Percentiles rank a stretch among this genome's conserved stretches.
Evolutionary conservation across 2,113 vertebrate species (phyloP).

Genomic region (Microcebus jonahi): DNA sequence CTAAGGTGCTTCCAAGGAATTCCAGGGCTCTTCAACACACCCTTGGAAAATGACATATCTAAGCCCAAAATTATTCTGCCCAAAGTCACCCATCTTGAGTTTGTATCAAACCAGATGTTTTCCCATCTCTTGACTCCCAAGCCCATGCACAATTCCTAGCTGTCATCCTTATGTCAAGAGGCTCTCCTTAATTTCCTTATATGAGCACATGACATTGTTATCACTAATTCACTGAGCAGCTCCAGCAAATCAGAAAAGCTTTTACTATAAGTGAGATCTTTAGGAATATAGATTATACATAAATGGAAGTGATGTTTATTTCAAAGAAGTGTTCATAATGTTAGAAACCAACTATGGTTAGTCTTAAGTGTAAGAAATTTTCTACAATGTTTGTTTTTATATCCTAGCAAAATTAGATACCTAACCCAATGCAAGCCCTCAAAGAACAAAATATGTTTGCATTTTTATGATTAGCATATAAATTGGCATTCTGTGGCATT

Average conservation of each 20-base stretch:
- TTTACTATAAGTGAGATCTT: constrained; percentile 6
- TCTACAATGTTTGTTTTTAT: constrained; percentile 16
- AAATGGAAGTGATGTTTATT: neutral
- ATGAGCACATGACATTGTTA: neutral
- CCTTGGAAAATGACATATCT: neutral
- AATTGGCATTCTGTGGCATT: neutral
- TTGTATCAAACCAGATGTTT: neutral
- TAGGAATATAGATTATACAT: constrained; percentile 3
- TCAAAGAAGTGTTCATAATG: neutral
- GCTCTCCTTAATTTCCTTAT: neutral
- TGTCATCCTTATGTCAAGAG: neutral
- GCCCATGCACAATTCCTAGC: neutral
- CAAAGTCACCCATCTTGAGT: neutral
- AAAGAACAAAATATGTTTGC: neutral
- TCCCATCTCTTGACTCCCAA: neutral
- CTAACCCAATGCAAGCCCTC: neutral
- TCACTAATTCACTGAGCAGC: neutral
- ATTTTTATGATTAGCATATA: constrained; percentile 32
- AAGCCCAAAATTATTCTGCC: neutral
- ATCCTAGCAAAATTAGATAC: neutral
- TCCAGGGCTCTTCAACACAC: neutral
- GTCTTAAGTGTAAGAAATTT: constrained; percentile 23
- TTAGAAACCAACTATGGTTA: neutral
- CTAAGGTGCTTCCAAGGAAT: neutral
- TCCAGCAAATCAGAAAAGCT: neutral